Base-by-base conservation (phyloP, 2,888 invertebrate species). In the Bellardia bayeri region DNA sequence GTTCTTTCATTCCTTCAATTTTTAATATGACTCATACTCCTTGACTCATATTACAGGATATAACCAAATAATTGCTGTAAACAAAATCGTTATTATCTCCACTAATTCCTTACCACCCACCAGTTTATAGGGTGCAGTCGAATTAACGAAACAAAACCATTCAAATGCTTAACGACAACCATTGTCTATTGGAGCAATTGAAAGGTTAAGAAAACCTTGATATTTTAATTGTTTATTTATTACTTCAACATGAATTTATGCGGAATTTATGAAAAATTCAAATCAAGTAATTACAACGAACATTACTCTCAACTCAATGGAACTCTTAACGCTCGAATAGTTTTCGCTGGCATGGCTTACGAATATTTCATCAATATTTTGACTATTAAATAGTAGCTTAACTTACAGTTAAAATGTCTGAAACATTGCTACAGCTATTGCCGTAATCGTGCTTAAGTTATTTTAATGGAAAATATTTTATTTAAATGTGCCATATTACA, bases 281-380 rank as follows among this genome's bases (percentile, higher is more conserved):
- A 78, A 45, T 64, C 11, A 78, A 78, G 16, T 56, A 71, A 71
- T 54, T 82, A 82, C 66, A 3, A 14, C 23, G 0, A 64, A 2
- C 13, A 37, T 69, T 78, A 71, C n/a, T 64, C 56, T 45, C 51
- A 58, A 33, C 51, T 76, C 23, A 54, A 64, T 37, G 40, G 7
- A 75, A 64, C 56, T 64, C 64, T 72, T 72, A 56, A 78, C 56
- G n/a, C n/a, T 71, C 72, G 78, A 83, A 61, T 66, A 58, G 71
- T 56, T 83, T 56, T 37, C 69, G 4, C 54, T 45, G 54, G 1
- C 40, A 56, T 8, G 16, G 42, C 64, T 71, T 63, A 9, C 14
- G 11, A 49, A 23, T 37, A 68, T 30, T 78, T 78, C 16, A 83
- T 61, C 14, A 76, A 76, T 71, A 69, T 69, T 63, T 61, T 0